Evolutionary conservation across 2,888 invertebrate species (phyloP).

Genomic region (Mesochorus sp.): DNA sequence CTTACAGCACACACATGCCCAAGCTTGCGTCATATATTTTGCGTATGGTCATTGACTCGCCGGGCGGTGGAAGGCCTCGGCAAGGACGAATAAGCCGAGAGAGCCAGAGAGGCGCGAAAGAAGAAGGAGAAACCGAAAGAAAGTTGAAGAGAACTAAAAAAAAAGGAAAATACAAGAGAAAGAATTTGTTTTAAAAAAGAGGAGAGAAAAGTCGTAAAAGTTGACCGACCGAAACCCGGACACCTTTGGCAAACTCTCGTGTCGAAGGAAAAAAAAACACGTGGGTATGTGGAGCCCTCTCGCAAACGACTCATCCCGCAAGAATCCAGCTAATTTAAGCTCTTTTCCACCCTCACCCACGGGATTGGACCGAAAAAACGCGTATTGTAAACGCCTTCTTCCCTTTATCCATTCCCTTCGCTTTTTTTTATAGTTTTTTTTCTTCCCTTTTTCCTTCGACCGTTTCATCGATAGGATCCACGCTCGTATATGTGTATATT

Average conservation of each 20-base stretch:
- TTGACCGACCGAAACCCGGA: slow-evolving; percentile 57
- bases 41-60: slow-evolving; percentile 74
- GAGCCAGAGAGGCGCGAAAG: slow-evolving; percentile 48
- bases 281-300: slow-evolving; percentile 1
- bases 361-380: slow-evolving; percentile 7
- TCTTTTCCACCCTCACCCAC: slow-evolving; percentile 12
- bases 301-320: slow-evolving; percentile 5
- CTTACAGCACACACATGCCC: slow-evolving; percentile 57
- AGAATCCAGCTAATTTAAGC: slow-evolving; percentile 45
- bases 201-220: slow-evolving; percentile 43
- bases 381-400: slow-evolving; percentile 31
- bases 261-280: neutral
- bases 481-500: slow-evolving; percentile 33
- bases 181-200: slow-evolving; percentile 25
- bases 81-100: slow-evolving; percentile 74
- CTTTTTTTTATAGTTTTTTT: slow-evolving; percentile 14
- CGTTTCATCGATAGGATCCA: slow-evolving; percentile 46
- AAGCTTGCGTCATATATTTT: slow-evolving; percentile 78
- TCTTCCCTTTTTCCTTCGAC: slow-evolving; percentile 13
- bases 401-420: slow-evolving; percentile 35
- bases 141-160: neutral
- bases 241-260: slow-evolving; percentile 24
- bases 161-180: slow-evolving; percentile 17
- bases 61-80: slow-evolving; percentile 76
- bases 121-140: slow-evolving; percentile 43